Conservation (phyloP, 2,113 vertebrate species). For the Lampris incognitus region DNA sequence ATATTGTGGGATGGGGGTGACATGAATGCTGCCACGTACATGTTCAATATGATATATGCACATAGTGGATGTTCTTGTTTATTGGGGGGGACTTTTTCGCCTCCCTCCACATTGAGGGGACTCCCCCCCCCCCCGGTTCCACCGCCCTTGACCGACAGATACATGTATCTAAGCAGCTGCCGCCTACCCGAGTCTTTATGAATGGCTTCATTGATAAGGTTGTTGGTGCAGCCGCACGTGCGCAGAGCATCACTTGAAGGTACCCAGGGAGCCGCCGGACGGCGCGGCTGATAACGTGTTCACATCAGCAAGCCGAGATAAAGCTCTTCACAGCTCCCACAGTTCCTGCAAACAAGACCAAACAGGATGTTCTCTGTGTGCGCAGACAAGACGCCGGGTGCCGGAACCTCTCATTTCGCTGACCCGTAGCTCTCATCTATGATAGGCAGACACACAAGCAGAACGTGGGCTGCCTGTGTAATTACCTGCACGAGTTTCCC, state of each 20-base stretch:
- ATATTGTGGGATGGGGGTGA: too few species aligned
- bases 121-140: too few species aligned
- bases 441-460: conserved; percentile 34
- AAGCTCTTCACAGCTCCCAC: conserved; percentile 11
- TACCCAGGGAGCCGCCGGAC: neutral
- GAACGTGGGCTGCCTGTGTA: conserved; percentile 38
- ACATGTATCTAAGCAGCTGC: too few species aligned
- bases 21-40: too few species aligned
- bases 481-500: conserved; percentile 54
- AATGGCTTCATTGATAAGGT: neutral
- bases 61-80: too few species aligned
- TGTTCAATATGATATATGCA: too few species aligned
- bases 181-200: too few species aligned
- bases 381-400: conserved; percentile 34
- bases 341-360: conserved; percentile 19
- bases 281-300: neutral
- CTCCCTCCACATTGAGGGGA: too few species aligned
- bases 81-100: too few species aligned
- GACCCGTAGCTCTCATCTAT: conserved; percentile 45
- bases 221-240: neutral
- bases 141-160: too few species aligned
- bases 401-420: conserved; percentile 52
- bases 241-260: neutral
- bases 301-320: conserved; percentile 12
- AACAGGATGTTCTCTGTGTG: conserved; percentile 14